Evolutionary conservation across 2,888 invertebrate genomes (phyloP), one percentile per base, ranked within the genome.

Genomic region (Cecidostiba fungosa): DNA sequence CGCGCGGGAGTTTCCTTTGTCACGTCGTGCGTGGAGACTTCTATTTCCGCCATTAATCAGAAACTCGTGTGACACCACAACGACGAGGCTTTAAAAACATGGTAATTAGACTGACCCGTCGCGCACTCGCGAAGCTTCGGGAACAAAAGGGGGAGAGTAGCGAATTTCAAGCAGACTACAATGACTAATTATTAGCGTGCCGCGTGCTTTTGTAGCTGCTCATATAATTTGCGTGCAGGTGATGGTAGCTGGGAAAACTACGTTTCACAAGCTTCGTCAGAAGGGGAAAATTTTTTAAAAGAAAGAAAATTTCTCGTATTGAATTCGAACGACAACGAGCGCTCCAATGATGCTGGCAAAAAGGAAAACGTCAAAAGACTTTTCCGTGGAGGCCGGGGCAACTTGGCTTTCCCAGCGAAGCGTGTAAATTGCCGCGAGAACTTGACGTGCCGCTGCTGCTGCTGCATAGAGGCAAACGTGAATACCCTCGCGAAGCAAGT

Each of bases 341-440:
- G 3, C 1, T 1, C 32, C 32, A 3, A 32, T 10, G 43, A 12
- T 43, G 2, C 10, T 36, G 32, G 32, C 1, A 36, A 36, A 62
- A 62, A 26, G 26, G 26, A 62, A 62, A 62, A 26, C 54, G 54
- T 62, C 14, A 26, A 14, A 26, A 12, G 66, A 66, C 23, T 66
- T 66, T 66, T 66, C 66, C 29, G 5, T 66, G 23, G 66, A 66
- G 23, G 14, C 29, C 16, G 66, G 16, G 54, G 8, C 8, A 29
- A 66, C 29, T 26, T 66, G 23, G 16, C 14, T 26, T 66, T 66
- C 29, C 66, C 66, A 66, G 29, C 29, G 26, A 26, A 12, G 26
- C 29, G 26, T 29, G 66, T 66, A 66, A 66, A 66, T 66, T 66
- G 66, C 29, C 23, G n/a, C 54, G 66, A 66, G 66, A 66, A 66